phyloP scores from a whole-genome alignment of 2,888 invertebrate species.

The Oligia latruncula region DNA sequence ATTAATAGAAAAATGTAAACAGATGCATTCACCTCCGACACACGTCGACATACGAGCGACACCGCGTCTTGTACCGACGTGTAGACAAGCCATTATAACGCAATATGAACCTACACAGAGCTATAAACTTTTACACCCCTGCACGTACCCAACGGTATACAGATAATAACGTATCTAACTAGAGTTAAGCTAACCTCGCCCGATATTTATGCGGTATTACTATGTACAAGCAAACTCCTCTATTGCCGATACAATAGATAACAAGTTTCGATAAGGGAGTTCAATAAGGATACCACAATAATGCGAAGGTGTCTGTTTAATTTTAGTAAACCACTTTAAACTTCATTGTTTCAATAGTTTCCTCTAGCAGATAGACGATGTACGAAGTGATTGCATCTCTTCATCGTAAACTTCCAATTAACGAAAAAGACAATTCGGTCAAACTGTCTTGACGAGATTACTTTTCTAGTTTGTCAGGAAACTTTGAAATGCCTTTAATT shows the following conservation, averaged over 20 bases:
- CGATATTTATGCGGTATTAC: conserved; percentile 57
- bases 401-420: conserved; percentile 31
- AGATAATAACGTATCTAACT: conserved; percentile 60
- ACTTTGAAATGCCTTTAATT: conserved; percentile 49
- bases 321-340: conserved; percentile 62
- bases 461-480: conserved; percentile 35
- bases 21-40: conserved; percentile 40
- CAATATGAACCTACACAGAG: conserved; percentile 53
- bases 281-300: conserved; percentile 65
- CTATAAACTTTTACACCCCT: conserved; percentile 60
- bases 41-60: conserved; percentile 23
- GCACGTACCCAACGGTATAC: conserved; percentile 55
- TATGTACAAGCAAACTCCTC: conserved; percentile 61
- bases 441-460: conserved; percentile 25
- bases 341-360: conserved; percentile 40
- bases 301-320: conserved; percentile 60
- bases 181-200: conserved; percentile 61
- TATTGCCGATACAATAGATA: conserved; percentile 66
- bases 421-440: conserved; percentile 12
- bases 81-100: conserved; percentile 56
- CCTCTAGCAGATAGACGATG: background rate
- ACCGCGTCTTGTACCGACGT: conserved; percentile 28
- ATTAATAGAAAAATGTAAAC: conserved; percentile 45
- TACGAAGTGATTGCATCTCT: conserved; percentile 29
- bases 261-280: conserved; percentile 61